Conservation (phyloP, 2,113 vertebrate species). For the Microtus ochrogaster region DNA sequence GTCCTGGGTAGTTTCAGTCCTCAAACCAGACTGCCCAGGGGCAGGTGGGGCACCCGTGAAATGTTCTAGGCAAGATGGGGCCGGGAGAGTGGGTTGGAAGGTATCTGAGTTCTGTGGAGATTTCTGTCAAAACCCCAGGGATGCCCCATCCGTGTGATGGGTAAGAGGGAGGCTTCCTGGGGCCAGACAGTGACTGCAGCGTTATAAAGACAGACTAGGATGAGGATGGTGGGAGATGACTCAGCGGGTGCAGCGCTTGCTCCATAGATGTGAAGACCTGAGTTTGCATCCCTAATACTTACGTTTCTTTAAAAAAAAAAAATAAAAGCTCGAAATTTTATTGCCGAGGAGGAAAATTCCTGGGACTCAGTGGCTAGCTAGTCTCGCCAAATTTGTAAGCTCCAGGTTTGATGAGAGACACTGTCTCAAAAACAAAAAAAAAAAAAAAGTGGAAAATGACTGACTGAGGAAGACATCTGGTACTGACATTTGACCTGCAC, state of each 20-base stretch:
- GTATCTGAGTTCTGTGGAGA: neutral
- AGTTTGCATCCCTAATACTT: neutral
- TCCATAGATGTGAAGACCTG: no score
- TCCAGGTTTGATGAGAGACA: no score
- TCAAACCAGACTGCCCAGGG: rapidly evolving
- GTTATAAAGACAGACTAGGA: neutral
- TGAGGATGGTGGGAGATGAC: neutral
- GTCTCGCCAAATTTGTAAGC: neutral
- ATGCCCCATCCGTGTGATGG: neutral
- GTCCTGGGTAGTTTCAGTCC: neutral
- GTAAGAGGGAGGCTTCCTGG: neutral
- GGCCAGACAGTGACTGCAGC: neutral
- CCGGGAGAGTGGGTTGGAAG: neutral
- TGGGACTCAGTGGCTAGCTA: neutral
- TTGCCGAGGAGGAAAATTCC: neutral
- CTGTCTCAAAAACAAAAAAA: neutral
- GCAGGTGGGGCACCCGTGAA: neutral
- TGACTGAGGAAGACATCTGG: neutral
- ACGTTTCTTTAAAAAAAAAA: neutral
- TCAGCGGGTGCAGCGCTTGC: neutral
- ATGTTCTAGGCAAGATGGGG: neutral
- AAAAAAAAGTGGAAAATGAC: neutral
- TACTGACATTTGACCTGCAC: neutral
- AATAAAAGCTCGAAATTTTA: neutral
- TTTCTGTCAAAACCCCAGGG: neutral